Conservation (phyloP, 1,140 invertebrate genomes). For the Drosophila kanapiae region DNA sequence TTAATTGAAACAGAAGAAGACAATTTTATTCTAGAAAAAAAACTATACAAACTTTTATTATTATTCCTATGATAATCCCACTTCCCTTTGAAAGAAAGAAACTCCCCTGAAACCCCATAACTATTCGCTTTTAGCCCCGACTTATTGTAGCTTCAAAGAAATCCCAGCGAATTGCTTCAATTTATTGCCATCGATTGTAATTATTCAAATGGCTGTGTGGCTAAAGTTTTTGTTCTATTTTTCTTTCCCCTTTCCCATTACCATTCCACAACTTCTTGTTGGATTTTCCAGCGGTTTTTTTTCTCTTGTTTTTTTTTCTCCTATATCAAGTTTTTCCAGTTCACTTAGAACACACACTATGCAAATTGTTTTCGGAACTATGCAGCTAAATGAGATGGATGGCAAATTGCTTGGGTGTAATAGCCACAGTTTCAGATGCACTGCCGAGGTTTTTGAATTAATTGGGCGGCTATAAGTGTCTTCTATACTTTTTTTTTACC, state of each 20-base stretch:
- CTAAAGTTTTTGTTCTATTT: constrained; percentile 52
- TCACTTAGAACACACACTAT: constrained; percentile 40
- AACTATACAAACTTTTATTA: not conserved
- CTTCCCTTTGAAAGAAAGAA: not conserved
- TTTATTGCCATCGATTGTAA: constrained; percentile 67
- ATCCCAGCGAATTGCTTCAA: constrained; percentile 32
- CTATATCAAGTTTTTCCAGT: constrained; percentile 46
- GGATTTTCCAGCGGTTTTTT: constrained; percentile 10
- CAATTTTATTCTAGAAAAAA: too few relatives aligned
- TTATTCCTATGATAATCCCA: too few relatives aligned
- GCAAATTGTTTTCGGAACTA: constrained; percentile 64
- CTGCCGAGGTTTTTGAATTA: constrained; percentile 6
- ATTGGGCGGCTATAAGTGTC: constrained; percentile 4
- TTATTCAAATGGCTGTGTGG: constrained; percentile 62
- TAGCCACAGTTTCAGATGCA: constrained; percentile 20
- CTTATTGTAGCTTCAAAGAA: constrained; percentile 15
- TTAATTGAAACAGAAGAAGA: too few relatives aligned
- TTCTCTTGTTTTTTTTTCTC: not conserved
- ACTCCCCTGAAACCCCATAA: not conserved
- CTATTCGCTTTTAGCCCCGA: not conserved
- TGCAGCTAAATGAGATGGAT: constrained; percentile 38
- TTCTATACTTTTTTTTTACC: not conserved
- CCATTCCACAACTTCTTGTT: constrained; percentile 22
- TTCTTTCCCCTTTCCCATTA: constrained; percentile 11
- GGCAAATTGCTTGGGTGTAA: constrained; percentile 33